Evolutionary conservation across 1,140 invertebrate genomes (phyloP).

Genomic region (Neotoxoptera formosana): DNA sequence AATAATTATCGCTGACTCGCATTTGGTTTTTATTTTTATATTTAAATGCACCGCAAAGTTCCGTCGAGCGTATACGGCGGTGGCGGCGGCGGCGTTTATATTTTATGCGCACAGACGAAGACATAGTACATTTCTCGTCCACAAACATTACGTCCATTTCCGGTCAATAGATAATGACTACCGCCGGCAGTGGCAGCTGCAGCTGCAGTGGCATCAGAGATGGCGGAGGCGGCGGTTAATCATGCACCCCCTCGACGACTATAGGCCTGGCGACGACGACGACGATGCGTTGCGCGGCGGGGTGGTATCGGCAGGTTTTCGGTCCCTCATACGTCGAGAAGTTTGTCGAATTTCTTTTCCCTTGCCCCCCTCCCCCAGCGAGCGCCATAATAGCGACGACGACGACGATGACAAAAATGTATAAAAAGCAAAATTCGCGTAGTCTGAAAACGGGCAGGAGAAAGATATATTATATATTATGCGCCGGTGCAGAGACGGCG

Average conservation of each 20-base stretch:
- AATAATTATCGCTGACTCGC: neutral
- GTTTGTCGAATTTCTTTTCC: neutral
- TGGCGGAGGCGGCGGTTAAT: neutral
- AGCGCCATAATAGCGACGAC: neutral
- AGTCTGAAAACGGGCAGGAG: neutral
- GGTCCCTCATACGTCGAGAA: neutral
- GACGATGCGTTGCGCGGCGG: neutral
- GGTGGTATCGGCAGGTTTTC: neutral
- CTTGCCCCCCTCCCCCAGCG: neutral
- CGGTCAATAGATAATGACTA: slow-evolving; percentile 18
- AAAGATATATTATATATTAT: neutral
- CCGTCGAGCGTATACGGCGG: too few species aligned
- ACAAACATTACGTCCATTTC: slow-evolving; percentile 13
- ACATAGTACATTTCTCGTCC: neutral
- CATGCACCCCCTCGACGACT: neutral
- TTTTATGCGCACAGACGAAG: neutral
- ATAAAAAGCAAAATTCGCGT: slow-evolving; percentile 1
- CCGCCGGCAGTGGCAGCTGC: neutral
- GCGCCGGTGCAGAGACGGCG: neutral
- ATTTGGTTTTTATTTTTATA: neutral
- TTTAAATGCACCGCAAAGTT: neutral
- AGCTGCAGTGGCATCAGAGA: neutral
- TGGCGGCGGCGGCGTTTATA: neutral
- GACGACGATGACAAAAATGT: neutral
- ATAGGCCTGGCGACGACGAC: neutral